Evolutionary conservation across 1,140 invertebrate species (phyloP).

Genomic region (Branchinecta lindahli): DNA sequence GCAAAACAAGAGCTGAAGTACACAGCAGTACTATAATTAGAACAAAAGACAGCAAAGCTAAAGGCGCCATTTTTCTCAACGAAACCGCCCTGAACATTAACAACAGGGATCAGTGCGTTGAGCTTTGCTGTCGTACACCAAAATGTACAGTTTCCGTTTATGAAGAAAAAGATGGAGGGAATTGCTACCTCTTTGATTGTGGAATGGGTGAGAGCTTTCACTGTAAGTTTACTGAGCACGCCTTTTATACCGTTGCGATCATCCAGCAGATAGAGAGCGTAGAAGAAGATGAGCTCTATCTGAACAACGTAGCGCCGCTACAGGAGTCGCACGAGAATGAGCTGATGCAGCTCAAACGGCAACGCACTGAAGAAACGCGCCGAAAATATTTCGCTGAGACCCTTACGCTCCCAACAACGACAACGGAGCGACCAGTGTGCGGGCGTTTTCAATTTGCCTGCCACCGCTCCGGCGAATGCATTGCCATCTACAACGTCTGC

Average conservation of each 20-base stretch:
- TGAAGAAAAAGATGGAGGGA: conserved; percentile 73
- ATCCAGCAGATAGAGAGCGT: conserved; percentile 32
- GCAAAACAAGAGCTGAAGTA: conserved; percentile 37
- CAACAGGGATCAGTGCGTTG: conserved; percentile 59
- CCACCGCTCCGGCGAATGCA: conserved; percentile 67
- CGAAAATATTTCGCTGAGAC: background rate
- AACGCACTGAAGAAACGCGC: background rate
- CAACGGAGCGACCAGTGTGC: conserved; percentile 35
- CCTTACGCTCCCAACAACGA: conserved; percentile 15
- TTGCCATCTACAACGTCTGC: conserved; percentile 88
- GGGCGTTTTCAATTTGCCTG: conserved; percentile 75
- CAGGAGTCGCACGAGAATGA: conserved; percentile 59
- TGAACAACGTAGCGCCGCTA: conserved; percentile 50
- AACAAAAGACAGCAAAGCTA: conserved; percentile 64
- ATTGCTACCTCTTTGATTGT: conserved; percentile 83
- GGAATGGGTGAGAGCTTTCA: conserved; percentile 71
- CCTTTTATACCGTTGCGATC: conserved; percentile 74
- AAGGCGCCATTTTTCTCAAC: conserved; percentile 75
- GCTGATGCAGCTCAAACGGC: conserved; percentile 46
- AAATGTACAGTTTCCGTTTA: conserved; percentile 80
- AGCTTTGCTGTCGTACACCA: conserved; percentile 67
- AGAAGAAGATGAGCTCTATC: conserved; percentile 43
- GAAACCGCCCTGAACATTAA: conserved; percentile 52
- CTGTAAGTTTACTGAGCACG: conserved; percentile 77
- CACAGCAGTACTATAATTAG: conserved; percentile 76